A percentile compares a stretch with the other conserved stretches of the same genome.
These are phyloP conservation scores for Fulica atra DNA, from an alignment of 2,113 vertebrate genomes.

Conservation along the genomic window DNA sequence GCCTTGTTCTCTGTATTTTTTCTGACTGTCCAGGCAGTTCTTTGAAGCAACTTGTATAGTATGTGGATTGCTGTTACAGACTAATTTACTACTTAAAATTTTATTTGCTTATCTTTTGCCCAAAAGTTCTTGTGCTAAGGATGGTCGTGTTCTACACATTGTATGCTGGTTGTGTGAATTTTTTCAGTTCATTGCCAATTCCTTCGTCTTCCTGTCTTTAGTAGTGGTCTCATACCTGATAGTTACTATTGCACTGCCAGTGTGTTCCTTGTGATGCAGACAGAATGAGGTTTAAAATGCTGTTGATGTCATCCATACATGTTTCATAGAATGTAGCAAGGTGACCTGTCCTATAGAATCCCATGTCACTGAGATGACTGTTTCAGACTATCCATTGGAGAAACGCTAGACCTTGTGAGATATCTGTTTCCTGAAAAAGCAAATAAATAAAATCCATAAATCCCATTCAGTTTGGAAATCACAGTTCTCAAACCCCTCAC, in stretches of 20 bases:
- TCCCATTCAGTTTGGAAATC: neutral
- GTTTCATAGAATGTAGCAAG: neutral
- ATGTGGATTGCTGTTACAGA: neutral
- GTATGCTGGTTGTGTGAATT: neutral
- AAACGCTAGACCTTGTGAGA: neutral
- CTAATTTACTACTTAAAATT: neutral
- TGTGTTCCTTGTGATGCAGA: neutral
- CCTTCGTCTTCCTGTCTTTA: neutral
- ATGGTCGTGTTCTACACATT: rapidly evolving
- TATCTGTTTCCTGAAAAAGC: neutral
- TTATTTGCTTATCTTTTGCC: neutral
- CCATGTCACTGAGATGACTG: neutral
- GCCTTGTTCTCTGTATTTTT: neutral
- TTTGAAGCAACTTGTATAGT: neutral
- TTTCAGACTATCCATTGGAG: neutral
- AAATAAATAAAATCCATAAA: neutral
- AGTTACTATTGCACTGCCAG: neutral
- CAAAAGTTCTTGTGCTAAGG: neutral
- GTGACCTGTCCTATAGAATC: neutral
- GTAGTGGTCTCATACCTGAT: neutral
- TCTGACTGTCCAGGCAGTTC: neutral
- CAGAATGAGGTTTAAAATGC: neutral
- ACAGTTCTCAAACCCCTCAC: neutral
- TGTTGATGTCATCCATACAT: rapidly evolving
- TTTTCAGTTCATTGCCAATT: neutral